A percentile compares a stretch with the other conserved stretches of the same genome.
These are phyloP conservation scores for Mechanitis mazaeus DNA, from an alignment of 2,888 invertebrate genomes.

Conservation along the genomic window DNA sequence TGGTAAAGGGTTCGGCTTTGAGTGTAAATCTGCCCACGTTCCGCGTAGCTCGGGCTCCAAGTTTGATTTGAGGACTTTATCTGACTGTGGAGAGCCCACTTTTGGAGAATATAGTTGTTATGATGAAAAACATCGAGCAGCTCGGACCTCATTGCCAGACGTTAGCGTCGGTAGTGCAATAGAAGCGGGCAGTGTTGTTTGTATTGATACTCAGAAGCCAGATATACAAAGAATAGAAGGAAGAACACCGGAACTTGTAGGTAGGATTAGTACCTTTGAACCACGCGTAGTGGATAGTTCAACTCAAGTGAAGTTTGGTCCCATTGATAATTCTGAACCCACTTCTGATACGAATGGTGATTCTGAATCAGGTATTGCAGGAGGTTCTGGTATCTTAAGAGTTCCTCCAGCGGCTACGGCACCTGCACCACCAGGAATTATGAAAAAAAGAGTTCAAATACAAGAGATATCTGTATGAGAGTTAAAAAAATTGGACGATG, in stretches of 20 bases:
- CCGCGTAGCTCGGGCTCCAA: constrained; percentile 66
- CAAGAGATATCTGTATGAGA: constrained; percentile 93
- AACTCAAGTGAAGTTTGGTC: constrained; percentile 72
- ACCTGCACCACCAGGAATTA: constrained; percentile 83
- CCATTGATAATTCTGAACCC: constrained; percentile 61
- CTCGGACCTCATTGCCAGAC: constrained; percentile 78
- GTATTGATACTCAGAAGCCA: constrained; percentile 72
- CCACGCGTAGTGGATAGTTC: constrained; percentile 71
- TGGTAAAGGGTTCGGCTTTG: constrained; percentile 74
- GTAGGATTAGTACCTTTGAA: constrained; percentile 70
- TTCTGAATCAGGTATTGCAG: constrained; percentile 60
- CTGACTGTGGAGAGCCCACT: constrained; percentile 72
- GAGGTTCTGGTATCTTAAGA: constrained; percentile 69
- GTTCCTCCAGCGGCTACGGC: constrained; percentile 58
- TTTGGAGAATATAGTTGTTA: constrained; percentile 82
- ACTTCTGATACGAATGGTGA: constrained; percentile 63
- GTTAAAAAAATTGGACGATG: constrained; percentile 52
- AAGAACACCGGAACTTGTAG: constrained; percentile 51
- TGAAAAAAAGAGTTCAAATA: constrained; percentile 94
- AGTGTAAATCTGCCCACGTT: constrained; percentile 76
- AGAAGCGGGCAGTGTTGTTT: constrained; percentile 74
- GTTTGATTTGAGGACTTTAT: constrained; percentile 70
- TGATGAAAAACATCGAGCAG: constrained; percentile 77
- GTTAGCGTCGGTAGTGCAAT: constrained; percentile 79
- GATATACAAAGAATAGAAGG: constrained; percentile 71